Base-by-base conservation (phyloP, 2,113 vertebrate genomes). In the Neodontobutis hainanensis region DNA sequence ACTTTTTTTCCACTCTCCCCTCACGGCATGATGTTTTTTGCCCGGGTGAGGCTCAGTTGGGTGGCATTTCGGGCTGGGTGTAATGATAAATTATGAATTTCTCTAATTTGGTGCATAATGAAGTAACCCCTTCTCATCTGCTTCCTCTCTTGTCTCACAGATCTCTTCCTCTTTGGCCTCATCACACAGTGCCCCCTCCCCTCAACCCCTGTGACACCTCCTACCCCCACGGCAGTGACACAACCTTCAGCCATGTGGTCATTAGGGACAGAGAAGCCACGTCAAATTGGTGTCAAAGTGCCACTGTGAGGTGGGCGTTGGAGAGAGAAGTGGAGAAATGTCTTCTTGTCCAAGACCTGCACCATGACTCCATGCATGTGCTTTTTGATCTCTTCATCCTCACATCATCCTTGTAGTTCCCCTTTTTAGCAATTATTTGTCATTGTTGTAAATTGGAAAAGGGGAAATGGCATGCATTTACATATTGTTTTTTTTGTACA, bases 31-130 rank as follows among this genome's bases (percentile, higher is more conserved):
- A 95, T 95, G 94, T 94, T 96, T 95, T 95, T 94, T 92, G 87
- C 91, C 93, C 94, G 93, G 95, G 93, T 94, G 94, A 92, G 93
- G 93, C 96, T 95, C 95, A 94, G 95, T 95, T 95, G 95, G 96
- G 95, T 97, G 96, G 95, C 95, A 96, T 98, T 96, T 96, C 92
- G 86, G 80, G 94, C 94, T 96, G 94, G 94, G 93, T 96, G 95
- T 96, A 94, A 96, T 97, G 96, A 96, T 98, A 96, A 97, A 97
- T 97, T 95, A 97, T 96, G 94, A 95, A 95, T 96, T 95, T 87
- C 94, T 95, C 93, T 97, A 97, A 97, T 98, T 95, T 96, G 93
- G 93, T 94, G 95, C 94, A 96, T 97, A 96, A 95, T 95, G 92
- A 95, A 95, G 93, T 97, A 96, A 96, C 95, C 94, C 95, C 87